These are phyloP conservation scores for Epinephelus awoara DNA, from an alignment of 2,797 vertebrate genomes.

Conservation along the genomic window DNA sequence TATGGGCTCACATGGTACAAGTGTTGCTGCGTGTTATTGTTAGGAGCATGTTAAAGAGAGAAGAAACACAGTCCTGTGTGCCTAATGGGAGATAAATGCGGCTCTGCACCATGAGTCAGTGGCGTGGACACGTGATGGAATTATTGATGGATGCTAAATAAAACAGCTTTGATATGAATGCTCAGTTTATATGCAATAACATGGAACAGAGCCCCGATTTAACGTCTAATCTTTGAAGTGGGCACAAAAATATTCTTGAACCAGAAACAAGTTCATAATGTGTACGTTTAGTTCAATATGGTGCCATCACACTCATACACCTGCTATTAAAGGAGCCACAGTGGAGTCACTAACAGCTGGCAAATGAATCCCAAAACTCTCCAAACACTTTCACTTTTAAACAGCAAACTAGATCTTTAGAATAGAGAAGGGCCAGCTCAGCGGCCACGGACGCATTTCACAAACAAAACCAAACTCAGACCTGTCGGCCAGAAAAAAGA, in stretches of 20 bases:
- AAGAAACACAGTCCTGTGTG: slow-evolving; percentile 16
- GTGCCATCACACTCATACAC: slow-evolving; percentile 13
- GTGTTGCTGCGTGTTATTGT: slow-evolving; percentile 34
- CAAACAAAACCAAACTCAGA: slow-evolving; percentile 45
- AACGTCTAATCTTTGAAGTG: slow-evolving; percentile 26
- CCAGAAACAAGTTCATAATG: slow-evolving; percentile 1
- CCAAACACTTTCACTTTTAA: slow-evolving; percentile 34
- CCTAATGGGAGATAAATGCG: slow-evolving; percentile 10
- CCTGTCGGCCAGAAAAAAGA: slow-evolving; percentile 44
- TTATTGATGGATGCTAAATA: slow-evolving; percentile 21
- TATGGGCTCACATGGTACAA: slow-evolving; percentile 61
- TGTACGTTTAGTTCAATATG: slow-evolving; percentile 7
- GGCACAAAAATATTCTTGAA: slow-evolving; percentile 38
- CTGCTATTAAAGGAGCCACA: slow-evolving; percentile 50
- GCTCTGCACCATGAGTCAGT: slow-evolving; percentile 12
- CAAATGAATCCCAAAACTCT: slow-evolving; percentile 41
- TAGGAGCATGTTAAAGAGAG: slow-evolving; percentile 17
- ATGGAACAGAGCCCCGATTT: slow-evolving; percentile 2
- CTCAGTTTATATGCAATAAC: slow-evolving; percentile 41
- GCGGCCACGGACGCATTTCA: slow-evolving; percentile 27
- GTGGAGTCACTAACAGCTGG: slow-evolving; percentile 49
- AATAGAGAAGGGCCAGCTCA: slow-evolving; percentile 22
- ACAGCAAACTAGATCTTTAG: slow-evolving; percentile 43
- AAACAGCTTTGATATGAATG: slow-evolving; percentile 42
- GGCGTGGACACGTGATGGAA: slow-evolving; percentile 7